Evolutionary conservation across 1,140 invertebrate species (phyloP).

Genomic region (Drosophila jambulina): DNA sequence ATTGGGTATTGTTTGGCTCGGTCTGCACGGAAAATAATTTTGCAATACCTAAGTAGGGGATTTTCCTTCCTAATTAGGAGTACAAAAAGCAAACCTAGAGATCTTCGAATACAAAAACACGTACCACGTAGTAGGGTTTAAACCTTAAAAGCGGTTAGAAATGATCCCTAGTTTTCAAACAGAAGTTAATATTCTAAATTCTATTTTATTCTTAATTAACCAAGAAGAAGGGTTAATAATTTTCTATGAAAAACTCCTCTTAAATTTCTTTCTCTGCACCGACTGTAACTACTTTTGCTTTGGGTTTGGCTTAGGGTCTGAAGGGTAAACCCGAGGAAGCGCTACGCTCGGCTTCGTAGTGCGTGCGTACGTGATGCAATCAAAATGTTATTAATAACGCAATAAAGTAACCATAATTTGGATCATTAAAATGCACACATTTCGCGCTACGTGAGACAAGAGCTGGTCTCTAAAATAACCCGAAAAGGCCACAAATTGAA

Average conservation of each 20-base stretch:
- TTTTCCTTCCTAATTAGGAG: neutral
- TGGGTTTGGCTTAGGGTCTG: conserved; percentile 23
- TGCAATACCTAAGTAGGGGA: neutral
- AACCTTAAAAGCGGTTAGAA: neutral
- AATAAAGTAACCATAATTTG: conserved; percentile 83
- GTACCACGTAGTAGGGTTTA: neutral
- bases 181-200: too few relatives aligned
- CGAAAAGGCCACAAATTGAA: conserved; percentile 21
- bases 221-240: neutral
- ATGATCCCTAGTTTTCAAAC: neutral
- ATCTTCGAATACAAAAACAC: neutral
- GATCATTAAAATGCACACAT: conserved; percentile 81
- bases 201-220: accelerated
- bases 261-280: conserved; percentile 6
- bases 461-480: conserved; percentile 15
- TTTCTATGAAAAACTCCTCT: neutral
- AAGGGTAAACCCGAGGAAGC: conserved; percentile 22
- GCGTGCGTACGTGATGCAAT: conserved; percentile 82
- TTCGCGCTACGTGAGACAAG: conserved; percentile 67
- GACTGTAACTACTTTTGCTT: neutral
- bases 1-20: conserved; percentile 9
- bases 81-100: conserved; percentile 1
- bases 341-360: conserved; percentile 16
- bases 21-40: conserved; percentile 13
- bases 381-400: conserved; percentile 84